Base-by-base conservation (phyloP, 2,888 invertebrate species). In the Acutogordius australiensis region DNA sequence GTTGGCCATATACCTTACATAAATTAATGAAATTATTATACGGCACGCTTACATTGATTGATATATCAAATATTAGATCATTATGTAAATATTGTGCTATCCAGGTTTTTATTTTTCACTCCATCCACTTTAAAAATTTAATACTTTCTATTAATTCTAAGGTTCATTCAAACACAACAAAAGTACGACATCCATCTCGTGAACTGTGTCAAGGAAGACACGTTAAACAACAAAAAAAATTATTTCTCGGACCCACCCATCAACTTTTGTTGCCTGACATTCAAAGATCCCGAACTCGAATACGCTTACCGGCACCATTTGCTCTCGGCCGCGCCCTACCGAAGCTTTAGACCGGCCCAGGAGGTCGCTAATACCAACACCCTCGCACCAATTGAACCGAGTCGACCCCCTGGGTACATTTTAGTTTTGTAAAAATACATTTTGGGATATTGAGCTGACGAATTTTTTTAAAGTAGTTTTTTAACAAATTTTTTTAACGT, bases 261-360 rank as follows among this genome's bases (percentile, higher is more conserved):
- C 28, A 57, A 57, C 29, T 29, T 57, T 18, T 57, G 29, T 29
- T 57, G 29, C 18, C 58, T 57, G 2, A 57, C 28, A 4, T 57
- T 57, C 58, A 57, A 57, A 18, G 30, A 57, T 29, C 58, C 58
- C 23, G 58, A 29, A 13, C 30, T 57, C 18, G 58, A 57, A 29
- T 29, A 57, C 23, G 29, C 28, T 29, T 57, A 57, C 23, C 28
- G 58, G 4, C 58, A 51, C 4, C 51, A 51, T 23, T 23, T 51
- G 51, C 23, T n/a, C 26, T n/a, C 51, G n/a, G 23, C 51, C 26
- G 13, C 51, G 18, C 51, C 13, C 4, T 51, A 51, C 51, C 8
- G 4, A 51, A 51, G n/a, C n/a, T n/a, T n/a, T n/a, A n/a, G n/a
- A n/a, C n/a, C n/a, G n/a, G n/a, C n/a, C n/a, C n/a, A n/a, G n/a